Evolutionary conservation across 2,888 invertebrate genomes (phyloP), one percentile per base, ranked within the genome.

Genomic region (Drosophila rellima): DNA sequence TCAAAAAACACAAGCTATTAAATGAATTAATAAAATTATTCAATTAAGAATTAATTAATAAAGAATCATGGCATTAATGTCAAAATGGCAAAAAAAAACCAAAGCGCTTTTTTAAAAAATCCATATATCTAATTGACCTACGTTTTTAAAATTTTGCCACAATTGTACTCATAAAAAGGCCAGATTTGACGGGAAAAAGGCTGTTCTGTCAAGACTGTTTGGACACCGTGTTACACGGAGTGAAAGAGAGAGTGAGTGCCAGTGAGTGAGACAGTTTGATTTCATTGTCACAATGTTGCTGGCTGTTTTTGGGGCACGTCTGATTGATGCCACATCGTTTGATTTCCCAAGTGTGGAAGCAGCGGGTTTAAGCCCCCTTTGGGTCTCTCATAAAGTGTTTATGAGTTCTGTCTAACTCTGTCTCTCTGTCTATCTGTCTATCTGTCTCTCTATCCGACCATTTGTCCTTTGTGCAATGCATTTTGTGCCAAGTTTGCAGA

Each of bases 241-340:
- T 56, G 47, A 39, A 44, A 39, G 40, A 29, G 2, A 31, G 23
- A 23, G 40, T 1, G 17, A 10, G n/a, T 8, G 35, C 8, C 1
- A 51, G 15, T n/a, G 50, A 51, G 29, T 5, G 18, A 45, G 39
- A 54, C n/a, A 56, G 75, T 75, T 87, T 73, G 82, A 82, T 87
- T 87, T 87, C 82, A 84, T 84, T 82, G 87, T 81, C 82, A 87
- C 87, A 75, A 67, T 74, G 84, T 74, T 82, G 75, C 55, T 50
- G 67, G 69, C 68, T 66, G 59, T 54, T 67, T 44, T 64, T 37
- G 63, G 65, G 63, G 50, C 61, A 74, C 68, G 52, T 80, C 84
- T 71, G 78, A 72, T 65, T 80, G 69, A 75, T 67, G 70, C 72
- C 78, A 74, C 84, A 78, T 84, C 82, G 65, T 87, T 82, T 87